Evolutionary conservation across 2,113 vertebrate genomes (phyloP), one percentile per base, ranked within the genome.

Genomic region (Seriola aureovittata): DNA sequence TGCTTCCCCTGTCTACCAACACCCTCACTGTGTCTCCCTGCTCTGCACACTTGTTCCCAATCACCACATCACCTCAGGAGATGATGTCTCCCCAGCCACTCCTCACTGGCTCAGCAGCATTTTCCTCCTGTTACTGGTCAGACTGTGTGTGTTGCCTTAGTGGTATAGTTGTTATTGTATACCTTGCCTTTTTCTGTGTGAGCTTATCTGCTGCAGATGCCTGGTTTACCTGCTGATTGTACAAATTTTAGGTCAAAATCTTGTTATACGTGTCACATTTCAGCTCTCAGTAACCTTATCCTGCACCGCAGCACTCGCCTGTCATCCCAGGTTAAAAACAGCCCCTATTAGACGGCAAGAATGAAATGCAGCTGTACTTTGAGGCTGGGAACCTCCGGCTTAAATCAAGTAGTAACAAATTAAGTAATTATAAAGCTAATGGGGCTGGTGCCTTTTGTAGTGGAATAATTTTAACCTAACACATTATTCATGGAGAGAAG

Each of bases 401-500:
- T 71, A 69, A 70, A 65, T 76, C 66, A 42, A 29, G n/a, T 12
- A 9, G 42, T 40, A 17, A 58, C 12, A 9, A 25, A 25, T 62
- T 16, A 23, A 67, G 25, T 77, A 48, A 64, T 83, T 78, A 63
- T 1, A 3, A 36, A 29, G 58, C 48, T 64, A 83, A 85, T 86
- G 66, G 60, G 54, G 65, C 59, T 40, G 38, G 36, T 55, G 60
- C 16, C 62, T 65, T 81, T 84, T 82, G 36, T 55, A 50, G 17
- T 36, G 8, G 60, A 65, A 74, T 77, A n/a, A 57, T 81, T 81
- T 50, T 14, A 59, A 75, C 40, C 65, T 57, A 5, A 50, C 65
- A 69, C 13, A 62, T 60, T 80, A 77, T 85, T 86, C 40, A 69
- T 70, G 12, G 55, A 55, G 65, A 70, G 58, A 67, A 25, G 42